Conservation (phyloP, 1,140 invertebrate genomes). For the Bombus pyrosoma region DNA sequence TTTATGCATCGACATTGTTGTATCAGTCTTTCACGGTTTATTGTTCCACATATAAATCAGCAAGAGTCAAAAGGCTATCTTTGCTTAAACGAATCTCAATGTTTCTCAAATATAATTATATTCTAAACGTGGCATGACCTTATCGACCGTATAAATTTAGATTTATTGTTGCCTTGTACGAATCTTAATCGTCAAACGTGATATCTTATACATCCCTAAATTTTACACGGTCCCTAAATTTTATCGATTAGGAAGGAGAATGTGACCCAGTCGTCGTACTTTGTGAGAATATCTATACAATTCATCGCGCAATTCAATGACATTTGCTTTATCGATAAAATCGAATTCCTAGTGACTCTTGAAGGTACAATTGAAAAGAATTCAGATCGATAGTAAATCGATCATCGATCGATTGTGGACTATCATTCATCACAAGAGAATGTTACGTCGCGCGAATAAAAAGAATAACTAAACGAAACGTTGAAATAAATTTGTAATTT, state of each 20-base stretch:
- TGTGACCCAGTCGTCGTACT: not conserved
- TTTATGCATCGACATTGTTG: not conserved
- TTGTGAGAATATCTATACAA: not conserved
- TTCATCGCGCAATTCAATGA: not conserved
- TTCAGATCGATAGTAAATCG: not conserved
- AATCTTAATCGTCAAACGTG: not conserved
- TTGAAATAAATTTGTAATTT: not conserved
- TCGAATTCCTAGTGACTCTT: not conserved
- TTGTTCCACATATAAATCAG: conserved; percentile 47
- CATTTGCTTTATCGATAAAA: not conserved
- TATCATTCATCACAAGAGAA: not conserved
- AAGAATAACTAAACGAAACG: too few species aligned
- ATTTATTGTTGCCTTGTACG: not conserved
- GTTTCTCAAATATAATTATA: conserved; percentile 38
- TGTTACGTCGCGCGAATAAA: too few species aligned
- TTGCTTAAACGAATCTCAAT: not conserved
- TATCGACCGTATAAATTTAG: conserved; percentile 45
- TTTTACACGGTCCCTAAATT: not conserved
- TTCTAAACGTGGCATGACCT: conserved; percentile 25
- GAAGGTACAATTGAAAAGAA: not conserved
- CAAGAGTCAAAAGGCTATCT: conserved; percentile 35
- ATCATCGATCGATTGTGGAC: not conserved
- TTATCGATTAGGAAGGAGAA: not conserved
- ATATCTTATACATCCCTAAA: not conserved
- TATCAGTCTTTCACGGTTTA: conserved; percentile 23